A percentile compares a stretch with the other conserved stretches of the same genome.
Conservation (phyloP, 2,888 invertebrate genomes). For the Saturnia japonica region DNA sequence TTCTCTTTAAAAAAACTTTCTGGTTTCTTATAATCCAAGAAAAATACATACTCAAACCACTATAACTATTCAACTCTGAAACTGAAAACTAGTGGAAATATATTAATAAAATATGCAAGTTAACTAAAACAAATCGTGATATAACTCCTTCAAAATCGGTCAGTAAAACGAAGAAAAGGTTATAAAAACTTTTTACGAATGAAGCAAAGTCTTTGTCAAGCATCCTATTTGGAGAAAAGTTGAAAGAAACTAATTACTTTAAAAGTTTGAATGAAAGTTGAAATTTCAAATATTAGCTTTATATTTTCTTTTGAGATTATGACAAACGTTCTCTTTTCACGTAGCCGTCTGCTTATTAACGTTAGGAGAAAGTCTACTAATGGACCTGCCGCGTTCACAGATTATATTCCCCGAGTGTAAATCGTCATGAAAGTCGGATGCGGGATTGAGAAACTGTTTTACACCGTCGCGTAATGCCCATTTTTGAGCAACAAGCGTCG, state of each 20-base stretch:
- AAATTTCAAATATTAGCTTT: neutral
- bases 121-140: no score
- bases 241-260: neutral
- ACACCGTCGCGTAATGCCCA: neutral
- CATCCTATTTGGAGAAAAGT: neutral
- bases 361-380: conserved; percentile 37
- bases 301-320: neutral
- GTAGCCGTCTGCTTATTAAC: conserved; percentile 33
- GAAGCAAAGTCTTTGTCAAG: neutral
- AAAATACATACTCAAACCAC: no score
- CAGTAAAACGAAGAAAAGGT: neutral
- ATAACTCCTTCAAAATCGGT: neutral
- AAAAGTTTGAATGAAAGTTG: neutral
- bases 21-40: no score
- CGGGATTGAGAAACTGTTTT: neutral
- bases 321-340: neutral
- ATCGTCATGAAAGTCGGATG: conserved; percentile 25
- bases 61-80: no score
- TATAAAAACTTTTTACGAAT: neutral
- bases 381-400: conserved; percentile 36
- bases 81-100: no score
- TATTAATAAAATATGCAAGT: no score
- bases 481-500: no score
- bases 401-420: conserved; percentile 43
- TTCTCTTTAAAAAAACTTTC: neutral